Evolutionary conservation across 37 sponge, comb jelly and placozoan genomes (phyloP), one percentile per base, ranked within the genome.

Genomic region (Amphimedon queenslandica): DNA sequence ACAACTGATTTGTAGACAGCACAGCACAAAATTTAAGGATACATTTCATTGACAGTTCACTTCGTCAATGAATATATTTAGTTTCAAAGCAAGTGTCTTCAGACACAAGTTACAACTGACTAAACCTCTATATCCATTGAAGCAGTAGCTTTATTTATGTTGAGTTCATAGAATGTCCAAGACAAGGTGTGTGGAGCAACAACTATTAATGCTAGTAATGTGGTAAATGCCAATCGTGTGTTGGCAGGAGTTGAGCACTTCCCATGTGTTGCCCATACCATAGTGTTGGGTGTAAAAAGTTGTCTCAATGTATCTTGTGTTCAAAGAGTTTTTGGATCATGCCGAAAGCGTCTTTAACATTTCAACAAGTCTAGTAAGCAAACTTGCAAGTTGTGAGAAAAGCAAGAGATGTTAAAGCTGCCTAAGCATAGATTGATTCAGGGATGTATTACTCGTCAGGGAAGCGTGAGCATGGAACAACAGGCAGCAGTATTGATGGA

Each of bases 401-500:
- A 74, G 24, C 61, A 58, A 31, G 42, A 58, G 75, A 30, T 74
- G 36, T 63, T 74, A 1, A 10, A 74, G 39, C 40, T 74, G 18
- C 75, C 75, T 33, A 28, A 74, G 28, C 75, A 74, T 39, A 0
- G 23, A 2, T 35, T 74, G 8, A 33, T 57, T 1, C 75, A 74
- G 39, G 75, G 58, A 8, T 74, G 75, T 58, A 24, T 25, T 20
- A 74, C 75, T 4, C 75, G 63, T 35, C 58, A 63, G 63, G 75
- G 75, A 1, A 74, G 75, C 63, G 58, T 63, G 27, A 36, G 57
- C 23, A 58, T 31, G 37, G 75, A 74, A 56, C 75, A 74, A 32
- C 75, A 74, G 33, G 75, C 75, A 74, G 75, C 75, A 58, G 63
- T n/a, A n/a, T n/a, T n/a, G n/a, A n/a, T n/a, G n/a, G n/a, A n/a